Conservation (phyloP, 2,888 invertebrate genomes). For the Shargacucullia verbasci region DNA sequence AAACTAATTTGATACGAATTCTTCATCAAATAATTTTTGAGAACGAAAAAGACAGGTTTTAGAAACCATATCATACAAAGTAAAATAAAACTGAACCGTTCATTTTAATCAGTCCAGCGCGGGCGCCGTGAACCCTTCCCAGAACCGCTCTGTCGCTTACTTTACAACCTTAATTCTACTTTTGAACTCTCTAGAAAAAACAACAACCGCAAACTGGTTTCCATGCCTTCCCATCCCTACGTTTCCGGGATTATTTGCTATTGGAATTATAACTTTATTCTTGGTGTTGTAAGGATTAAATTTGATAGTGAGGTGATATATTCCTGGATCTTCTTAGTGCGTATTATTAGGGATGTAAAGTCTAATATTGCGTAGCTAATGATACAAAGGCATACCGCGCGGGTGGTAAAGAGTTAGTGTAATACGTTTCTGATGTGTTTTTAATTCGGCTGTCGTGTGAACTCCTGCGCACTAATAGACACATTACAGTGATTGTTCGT, state of each 20-base stretch:
- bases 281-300: neutral
- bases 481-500: slow-evolving; percentile 73
- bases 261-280: slow-evolving; percentile 29
- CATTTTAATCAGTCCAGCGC: slow-evolving; percentile 36
- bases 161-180: slow-evolving; percentile 64
- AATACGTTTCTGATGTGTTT: slow-evolving; percentile 87
- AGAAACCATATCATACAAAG: neutral
- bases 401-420: slow-evolving; percentile 78
- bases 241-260: slow-evolving; percentile 60
- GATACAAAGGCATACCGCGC: slow-evolving; percentile 52
- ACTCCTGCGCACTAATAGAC: slow-evolving; percentile 83
- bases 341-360: slow-evolving; percentile 34
- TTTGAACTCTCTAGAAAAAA: slow-evolving; percentile 61
- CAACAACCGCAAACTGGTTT: slow-evolving; percentile 58
- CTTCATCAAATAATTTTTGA: no score
- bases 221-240: slow-evolving; percentile 56
- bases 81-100: slow-evolving; percentile 12
- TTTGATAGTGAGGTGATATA: slow-evolving; percentile 1
- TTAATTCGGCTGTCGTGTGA: slow-evolving; percentile 86
- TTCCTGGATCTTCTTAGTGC: slow-evolving; percentile 27
- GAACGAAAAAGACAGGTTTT: neutral
- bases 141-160: slow-evolving; percentile 37
- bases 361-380: slow-evolving; percentile 27
- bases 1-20: no score
- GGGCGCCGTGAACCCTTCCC: slow-evolving; percentile 28